phyloP scores from a whole-genome alignment of 2,113 vertebrate species.

The Seriola rivoliana region DNA sequence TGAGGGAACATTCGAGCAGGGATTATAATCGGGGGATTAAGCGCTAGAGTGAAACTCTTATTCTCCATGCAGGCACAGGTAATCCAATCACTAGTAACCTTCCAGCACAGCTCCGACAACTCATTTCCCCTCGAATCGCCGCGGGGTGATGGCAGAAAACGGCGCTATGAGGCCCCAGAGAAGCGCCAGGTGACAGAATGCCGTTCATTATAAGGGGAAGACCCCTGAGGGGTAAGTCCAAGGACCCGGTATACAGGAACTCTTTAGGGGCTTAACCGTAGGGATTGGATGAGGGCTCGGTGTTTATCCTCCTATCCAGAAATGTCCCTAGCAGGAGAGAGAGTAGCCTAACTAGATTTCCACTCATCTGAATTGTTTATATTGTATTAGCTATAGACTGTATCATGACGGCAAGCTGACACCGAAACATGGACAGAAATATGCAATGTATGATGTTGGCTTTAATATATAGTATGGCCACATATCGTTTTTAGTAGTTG shows the following conservation, averaged over 20 bases:
- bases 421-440: too few relatives aligned
- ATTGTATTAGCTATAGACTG: too few relatives aligned
- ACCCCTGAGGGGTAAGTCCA: constrained; percentile 79
- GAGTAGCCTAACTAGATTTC: neutral
- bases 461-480: too few relatives aligned
- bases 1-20: constrained; percentile 85
- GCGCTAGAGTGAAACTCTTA: constrained; percentile 89
- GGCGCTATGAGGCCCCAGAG: constrained; percentile 66
- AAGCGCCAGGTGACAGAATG: constrained; percentile 81
- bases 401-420: too few relatives aligned
- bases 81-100: constrained; percentile 89
- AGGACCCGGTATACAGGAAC: neutral
- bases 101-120: constrained; percentile 64
- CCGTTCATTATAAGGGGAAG: constrained; percentile 79
- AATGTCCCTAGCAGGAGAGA: neutral
- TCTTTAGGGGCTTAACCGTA: constrained; percentile 13
- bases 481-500: too few relatives aligned
- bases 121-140: constrained; percentile 62
- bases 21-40: constrained; percentile 94
- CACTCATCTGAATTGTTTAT: too few relatives aligned
- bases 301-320: constrained; percentile 24
- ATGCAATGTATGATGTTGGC: too few relatives aligned
- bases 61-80: constrained; percentile 88
- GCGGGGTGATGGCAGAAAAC: constrained; percentile 65
- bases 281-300: neutral